phyloP scores from a whole-genome alignment of 2,113 vertebrate genomes.

The Columbina picui region DNA sequence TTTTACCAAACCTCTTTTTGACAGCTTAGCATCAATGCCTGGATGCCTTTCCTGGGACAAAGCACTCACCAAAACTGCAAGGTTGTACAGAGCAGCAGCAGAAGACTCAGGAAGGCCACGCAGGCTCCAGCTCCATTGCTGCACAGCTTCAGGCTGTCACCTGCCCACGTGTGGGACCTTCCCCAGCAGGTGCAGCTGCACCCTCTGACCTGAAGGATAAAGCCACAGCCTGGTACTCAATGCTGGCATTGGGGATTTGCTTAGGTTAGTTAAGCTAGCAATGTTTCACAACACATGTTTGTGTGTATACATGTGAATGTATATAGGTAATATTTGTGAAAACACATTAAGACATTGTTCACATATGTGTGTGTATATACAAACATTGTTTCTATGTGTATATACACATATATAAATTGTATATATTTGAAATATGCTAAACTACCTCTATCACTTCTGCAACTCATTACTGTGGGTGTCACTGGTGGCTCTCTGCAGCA shows the following conservation, averaged over 20 bases:
- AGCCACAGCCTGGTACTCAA: neutral
- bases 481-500: neutral
- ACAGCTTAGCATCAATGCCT: neutral
- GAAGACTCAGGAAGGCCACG: neutral
- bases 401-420: neutral
- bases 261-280: neutral
- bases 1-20: neutral
- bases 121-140: neutral
- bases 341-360: neutral
- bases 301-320: neutral
- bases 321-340: neutral
- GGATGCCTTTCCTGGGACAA: neutral
- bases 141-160: neutral
- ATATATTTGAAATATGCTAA: neutral
- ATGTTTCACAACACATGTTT: neutral
- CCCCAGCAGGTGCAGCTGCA: neutral
- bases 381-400: neutral
- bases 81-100: neutral
- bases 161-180: rapidly evolving
- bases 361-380: neutral
- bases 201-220: neutral
- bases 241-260: neutral
- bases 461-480: neutral
- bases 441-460: neutral
- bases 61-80: neutral